Percentiles rank a stretch among this genome's conserved stretches.
Conservation (phyloP, 1,140 invertebrate species). For the Ceratina calcarata region DNA sequence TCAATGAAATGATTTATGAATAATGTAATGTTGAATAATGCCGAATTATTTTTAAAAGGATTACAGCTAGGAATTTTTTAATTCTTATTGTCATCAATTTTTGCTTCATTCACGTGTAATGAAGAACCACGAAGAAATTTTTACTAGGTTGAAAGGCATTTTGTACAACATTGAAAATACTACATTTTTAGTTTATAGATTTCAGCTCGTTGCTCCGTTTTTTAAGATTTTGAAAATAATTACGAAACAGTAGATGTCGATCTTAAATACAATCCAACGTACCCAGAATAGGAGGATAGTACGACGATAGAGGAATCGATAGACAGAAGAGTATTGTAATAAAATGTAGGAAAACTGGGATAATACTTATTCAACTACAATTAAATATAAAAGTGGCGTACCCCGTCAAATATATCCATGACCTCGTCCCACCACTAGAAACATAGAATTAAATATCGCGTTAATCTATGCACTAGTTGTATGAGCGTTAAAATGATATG, state of each 20-base stretch:
- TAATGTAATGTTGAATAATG: background rate
- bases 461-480: conserved; percentile 73
- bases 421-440: conserved; percentile 97
- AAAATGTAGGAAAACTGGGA: conserved; percentile 1
- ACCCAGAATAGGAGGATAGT: conserved; percentile 6
- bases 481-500: conserved; percentile 49
- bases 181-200: too few relatives aligned
- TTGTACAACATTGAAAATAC: too few relatives aligned
- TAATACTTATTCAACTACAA: conserved; percentile 54
- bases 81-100: too few relatives aligned
- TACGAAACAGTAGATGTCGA: too few relatives aligned
- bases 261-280: background rate
- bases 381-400: conserved; percentile 84
- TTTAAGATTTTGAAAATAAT: too few relatives aligned
- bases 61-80: too few relatives aligned
- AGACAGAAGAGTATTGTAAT: conserved; percentile 1
- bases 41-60: background rate
- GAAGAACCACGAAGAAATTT: too few relatives aligned
- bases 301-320: background rate
- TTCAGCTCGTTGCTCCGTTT: too few relatives aligned
- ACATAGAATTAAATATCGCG: conserved; percentile 82
- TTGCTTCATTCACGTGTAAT: too few relatives aligned
- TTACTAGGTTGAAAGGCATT: too few relatives aligned
- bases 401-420: conserved; percentile 95
- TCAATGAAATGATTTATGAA: background rate